A percentile compares a stretch with the other conserved stretches of the same genome.
Conservation (phyloP, 2,797 vertebrate genomes). For the Oceanodroma leucorhoa region DNA sequence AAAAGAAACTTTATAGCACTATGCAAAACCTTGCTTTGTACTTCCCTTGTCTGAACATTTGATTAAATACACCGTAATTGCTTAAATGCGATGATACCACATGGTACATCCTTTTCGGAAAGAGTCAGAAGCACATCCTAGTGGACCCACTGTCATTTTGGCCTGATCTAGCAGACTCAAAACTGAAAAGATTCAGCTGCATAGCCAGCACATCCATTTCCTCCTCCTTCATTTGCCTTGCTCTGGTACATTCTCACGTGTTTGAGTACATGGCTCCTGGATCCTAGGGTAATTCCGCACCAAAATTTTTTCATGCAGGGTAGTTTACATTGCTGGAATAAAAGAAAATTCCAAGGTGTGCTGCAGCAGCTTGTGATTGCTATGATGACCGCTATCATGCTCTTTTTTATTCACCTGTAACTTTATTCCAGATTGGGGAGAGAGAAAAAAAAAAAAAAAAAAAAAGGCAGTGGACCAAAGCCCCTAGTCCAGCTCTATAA, state of each 20-base stretch:
- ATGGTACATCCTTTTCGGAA: not conserved
- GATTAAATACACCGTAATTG: accelerated
- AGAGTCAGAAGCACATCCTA: not conserved
- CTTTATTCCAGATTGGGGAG: not conserved
- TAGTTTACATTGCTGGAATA: not conserved
- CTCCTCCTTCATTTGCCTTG: not conserved
- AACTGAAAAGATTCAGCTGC: not conserved
- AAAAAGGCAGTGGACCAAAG: not conserved
- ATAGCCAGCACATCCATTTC: not conserved
- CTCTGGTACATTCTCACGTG: not conserved
- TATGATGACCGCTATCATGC: not conserved
- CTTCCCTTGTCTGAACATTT: not conserved
- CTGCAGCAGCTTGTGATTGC: not conserved
- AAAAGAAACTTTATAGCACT: not conserved
- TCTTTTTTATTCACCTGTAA: not conserved
- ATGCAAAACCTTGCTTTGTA: not conserved
- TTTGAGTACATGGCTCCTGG: not conserved
- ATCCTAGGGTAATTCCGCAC: not conserved
- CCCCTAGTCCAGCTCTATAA: not conserved
- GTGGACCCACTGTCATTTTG: not conserved
- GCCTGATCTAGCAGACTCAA: not conserved
- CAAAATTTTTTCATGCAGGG: not conserved
- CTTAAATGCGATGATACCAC: not conserved
- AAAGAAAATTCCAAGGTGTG: not conserved
- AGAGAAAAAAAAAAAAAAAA: accelerated